Evolutionary conservation across 2,797 vertebrate genomes (phyloP), one percentile per base, ranked within the genome.

Genomic region (Acanthurus tractus): DNA sequence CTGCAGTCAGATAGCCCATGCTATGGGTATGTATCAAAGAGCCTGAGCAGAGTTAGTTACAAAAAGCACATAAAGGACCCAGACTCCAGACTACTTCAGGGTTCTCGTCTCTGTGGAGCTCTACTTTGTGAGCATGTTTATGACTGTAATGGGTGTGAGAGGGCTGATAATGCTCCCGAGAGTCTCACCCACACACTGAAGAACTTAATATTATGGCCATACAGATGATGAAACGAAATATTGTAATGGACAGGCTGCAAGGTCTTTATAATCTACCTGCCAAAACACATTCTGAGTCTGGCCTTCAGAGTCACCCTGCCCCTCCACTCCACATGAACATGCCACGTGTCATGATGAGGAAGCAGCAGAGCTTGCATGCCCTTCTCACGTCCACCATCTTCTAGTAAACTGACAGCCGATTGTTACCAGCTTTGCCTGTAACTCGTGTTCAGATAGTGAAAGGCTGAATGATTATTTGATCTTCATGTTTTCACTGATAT

Each of bases 121-220:
- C 66, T 74, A 84, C 71, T 82, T 76, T 78, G 74, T 76, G 72
- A 74, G 65, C 73, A 69, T 78, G 81, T 81, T 83, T 85, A 86
- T 76, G 73, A 55, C 76, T 82, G 68, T 78, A 80, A 83, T 77
- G 71, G 55, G 65, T 76, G 63, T 76, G 56, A 81, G 82, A 85
- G 73, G 29, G 48, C 61, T 79, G 68, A 73, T 77, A 83, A 83
- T 82, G 67, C 56, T 83, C 73, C 55, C 42, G 8, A 66, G 63
- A 71, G 62, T 75, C 57, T 81, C 58, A 3, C 77, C 81, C 66
- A 74, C 76, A 70, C 81, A 63, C 50, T 25, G 45, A 81, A 75
- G 57, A 79, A 74, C 57, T 68, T 69, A 70, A 80, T 76, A 78
- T 76, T 78, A 81, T 64, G 57, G 59, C 57, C 64, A 61, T 66